Evolutionary conservation across 2,113 vertebrate genomes (phyloP), one percentile per base, ranked within the genome.

Genomic region (Gorsachius goisagi): DNA sequence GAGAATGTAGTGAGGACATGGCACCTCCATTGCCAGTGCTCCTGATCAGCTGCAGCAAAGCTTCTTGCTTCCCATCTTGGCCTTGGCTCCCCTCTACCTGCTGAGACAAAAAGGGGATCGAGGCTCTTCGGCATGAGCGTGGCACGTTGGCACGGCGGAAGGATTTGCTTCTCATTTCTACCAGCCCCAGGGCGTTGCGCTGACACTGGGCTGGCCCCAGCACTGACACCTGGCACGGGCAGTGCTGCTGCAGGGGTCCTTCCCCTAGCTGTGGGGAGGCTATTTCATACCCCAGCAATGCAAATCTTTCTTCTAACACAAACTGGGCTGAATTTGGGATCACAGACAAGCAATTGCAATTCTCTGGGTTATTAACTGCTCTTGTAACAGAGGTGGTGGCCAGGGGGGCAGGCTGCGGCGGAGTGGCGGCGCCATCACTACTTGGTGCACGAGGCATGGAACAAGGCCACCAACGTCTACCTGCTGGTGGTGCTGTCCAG

Each of bases 101-200:
- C 32, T 3, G 23, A 63, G 35, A 23, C 41, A n/a, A 56, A 60
- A 35, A 14, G 27, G 5, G 24, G 37, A 41, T 3, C 1, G 4
- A 37, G 32, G 50, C 44, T 37, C 35, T 8, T 50, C 0, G 2
- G 35, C 6, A 4, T 0, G 3, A 4, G 24, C 11, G 27, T 0
- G 1, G 18, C 13, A 33, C 1, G 0, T 63, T 22, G 28, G 56
- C 18, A 12, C 2, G 5, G 49, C 0, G 2, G 18, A 15, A 62
- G 10, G 22, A 56, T 41, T 56, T 19, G 63, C 23, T 37, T 69
- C 49, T 49, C 35, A 14, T 27, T 41, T 35, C 27, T 23, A 55
- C 21, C 41, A 50, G 28, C 6, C 39, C 24, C 28, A 5, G 15
- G 18, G 68, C n/a, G 1, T 9, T 15, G n/a, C 11, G 26, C n/a